Percentiles rank a stretch among this genome's conserved stretches.
These are phyloP conservation scores for Thecophora atra DNA, from an alignment of 2,888 invertebrate species.

Conservation along the genomic window DNA sequence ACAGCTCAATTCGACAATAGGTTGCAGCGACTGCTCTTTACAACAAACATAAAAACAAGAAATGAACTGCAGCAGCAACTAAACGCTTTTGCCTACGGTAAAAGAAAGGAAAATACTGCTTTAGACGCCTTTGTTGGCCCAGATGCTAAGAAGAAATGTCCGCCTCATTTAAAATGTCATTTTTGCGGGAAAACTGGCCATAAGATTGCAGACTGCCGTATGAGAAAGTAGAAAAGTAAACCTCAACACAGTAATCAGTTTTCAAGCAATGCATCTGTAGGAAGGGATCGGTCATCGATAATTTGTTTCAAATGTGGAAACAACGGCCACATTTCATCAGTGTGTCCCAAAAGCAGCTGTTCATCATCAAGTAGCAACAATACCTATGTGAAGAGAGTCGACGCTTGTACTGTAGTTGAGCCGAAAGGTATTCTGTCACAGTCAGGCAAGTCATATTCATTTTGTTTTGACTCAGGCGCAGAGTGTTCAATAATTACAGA, in stretches of 20 bases:
- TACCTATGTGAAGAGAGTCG: too few species aligned
- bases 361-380: background rate
- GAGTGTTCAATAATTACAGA: constrained; percentile 4
- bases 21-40: constrained; percentile 29
- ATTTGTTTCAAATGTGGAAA: constrained; percentile 10
- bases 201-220: constrained; percentile 32
- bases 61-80: constrained; percentile 34
- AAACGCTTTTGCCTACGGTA: constrained; percentile 36
- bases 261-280: background rate
- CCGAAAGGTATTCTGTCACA: constrained; percentile 8
- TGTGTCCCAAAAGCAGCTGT: constrained; percentile 18
- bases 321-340: background rate
- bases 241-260: constrained; percentile 1
- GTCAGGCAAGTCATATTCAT: constrained; percentile 27
- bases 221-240: constrained; percentile 16
- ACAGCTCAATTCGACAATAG: constrained; percentile 37
- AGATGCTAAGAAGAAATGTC: constrained; percentile 3
- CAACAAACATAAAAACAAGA: constrained; percentile 37
- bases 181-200: constrained; percentile 33
- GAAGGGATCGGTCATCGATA: constrained; percentile 5
- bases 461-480: constrained; percentile 10
- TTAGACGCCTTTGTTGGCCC: background rate
- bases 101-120: constrained; percentile 33
- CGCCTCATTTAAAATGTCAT: constrained; percentile 18
- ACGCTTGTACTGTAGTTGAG: too few species aligned